These are phyloP conservation scores for Emydoidea blandingii DNA, from an alignment of 2,797 vertebrate species.

Conservation along the genomic window DNA sequence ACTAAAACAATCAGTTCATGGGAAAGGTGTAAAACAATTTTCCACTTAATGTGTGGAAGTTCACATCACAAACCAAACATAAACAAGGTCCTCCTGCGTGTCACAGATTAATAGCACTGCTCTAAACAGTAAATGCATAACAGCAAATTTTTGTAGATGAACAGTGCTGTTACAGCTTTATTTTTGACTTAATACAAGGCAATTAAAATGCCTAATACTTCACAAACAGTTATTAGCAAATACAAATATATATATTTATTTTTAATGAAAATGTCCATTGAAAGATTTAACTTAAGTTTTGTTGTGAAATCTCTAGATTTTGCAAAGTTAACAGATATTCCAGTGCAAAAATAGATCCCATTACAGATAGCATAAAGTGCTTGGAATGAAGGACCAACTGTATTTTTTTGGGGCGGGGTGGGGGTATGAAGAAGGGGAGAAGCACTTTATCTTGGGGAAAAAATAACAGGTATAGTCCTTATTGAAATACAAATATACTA, in stretches of 20 bases:
- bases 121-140: constrained; percentile 18
- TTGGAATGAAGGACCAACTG: constrained; percentile 85
- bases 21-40: no score
- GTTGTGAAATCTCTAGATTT: constrained; percentile 82
- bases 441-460: constrained; percentile 70
- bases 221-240: constrained; percentile 84
- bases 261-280: constrained; percentile 82
- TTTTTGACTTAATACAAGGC: constrained; percentile 82
- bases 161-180: constrained; percentile 79
- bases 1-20: no score
- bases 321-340: constrained; percentile 85
- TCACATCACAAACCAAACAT: background rate
- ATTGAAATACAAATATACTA: constrained; percentile 71
- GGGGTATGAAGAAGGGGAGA: constrained; percentile 34
- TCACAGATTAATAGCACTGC: background rate
- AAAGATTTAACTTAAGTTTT: constrained; percentile 82
- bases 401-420: constrained; percentile 24
- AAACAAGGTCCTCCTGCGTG: background rate
- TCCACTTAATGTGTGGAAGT: background rate
- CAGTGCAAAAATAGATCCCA: constrained; percentile 89
- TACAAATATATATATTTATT: constrained; percentile 81
- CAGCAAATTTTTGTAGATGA: constrained; percentile 59
- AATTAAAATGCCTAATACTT: constrained; percentile 83
- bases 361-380: constrained; percentile 92
- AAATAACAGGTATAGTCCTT: constrained; percentile 53